A percentile compares a stretch with the other conserved stretches of the same genome.
phyloP scores from a whole-genome alignment of 2,113 vertebrate genomes.

The Neolamprologus devosi region DNA sequence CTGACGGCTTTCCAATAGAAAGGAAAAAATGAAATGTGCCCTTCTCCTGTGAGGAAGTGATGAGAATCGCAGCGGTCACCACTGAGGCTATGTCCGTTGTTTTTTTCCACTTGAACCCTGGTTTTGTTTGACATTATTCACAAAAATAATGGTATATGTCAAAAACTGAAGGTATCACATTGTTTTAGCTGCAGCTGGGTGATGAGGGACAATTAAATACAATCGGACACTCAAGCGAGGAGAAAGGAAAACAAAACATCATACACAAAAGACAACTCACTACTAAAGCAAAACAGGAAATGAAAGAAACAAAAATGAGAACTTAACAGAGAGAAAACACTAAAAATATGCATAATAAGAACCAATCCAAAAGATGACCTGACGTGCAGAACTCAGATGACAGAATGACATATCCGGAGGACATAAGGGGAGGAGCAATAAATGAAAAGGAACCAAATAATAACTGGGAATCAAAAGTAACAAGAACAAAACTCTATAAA shows the following conservation, averaged over 20 bases:
- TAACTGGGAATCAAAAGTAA: neutral
- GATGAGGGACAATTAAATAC: neutral
- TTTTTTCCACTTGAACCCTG: neutral
- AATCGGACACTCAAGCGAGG: neutral
- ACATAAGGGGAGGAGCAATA: neutral
- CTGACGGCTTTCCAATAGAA: conserved; percentile 43
- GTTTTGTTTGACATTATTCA: neutral
- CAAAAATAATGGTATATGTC: neutral
- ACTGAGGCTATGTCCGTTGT: neutral
- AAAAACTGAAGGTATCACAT: neutral
- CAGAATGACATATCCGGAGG: neutral
- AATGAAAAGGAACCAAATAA: neutral
- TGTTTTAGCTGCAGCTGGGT: neutral
- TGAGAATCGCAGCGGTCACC: neutral
- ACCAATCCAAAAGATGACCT: neutral
- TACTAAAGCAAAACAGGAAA: neutral
- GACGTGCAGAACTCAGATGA: neutral
- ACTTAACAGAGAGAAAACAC: neutral
- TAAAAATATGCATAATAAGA: neutral
- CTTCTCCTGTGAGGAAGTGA: conserved; percentile 15
- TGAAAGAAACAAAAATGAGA: neutral
- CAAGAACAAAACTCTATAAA: neutral
- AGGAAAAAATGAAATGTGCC: conserved; percentile 37
- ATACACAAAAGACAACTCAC: neutral
- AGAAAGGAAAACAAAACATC: neutral